Evolutionary conservation across 2,888 invertebrate species (phyloP), one percentile per base, ranked within the genome.

Genomic region (Tenodera sinensis): DNA sequence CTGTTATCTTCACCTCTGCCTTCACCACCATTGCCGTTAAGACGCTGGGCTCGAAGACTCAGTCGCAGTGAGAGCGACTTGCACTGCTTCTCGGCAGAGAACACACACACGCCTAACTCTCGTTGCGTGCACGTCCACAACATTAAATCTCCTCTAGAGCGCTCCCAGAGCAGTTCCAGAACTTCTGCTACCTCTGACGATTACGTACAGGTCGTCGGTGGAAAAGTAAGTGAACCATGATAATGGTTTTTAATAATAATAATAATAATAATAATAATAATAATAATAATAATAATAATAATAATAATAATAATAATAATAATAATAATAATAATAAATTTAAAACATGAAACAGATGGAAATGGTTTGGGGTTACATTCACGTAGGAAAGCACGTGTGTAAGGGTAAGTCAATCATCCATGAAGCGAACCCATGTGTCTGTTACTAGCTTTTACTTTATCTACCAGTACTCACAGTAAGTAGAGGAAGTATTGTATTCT

Each of bases 21-120:
- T 14, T 88, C 90, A 0, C 90, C 90, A 4, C 89, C 90, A 30
- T 89, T 91, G 30, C 84, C 90, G 91, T 27, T 92, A 28, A 90
- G 91, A 82, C 90, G 91, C 83, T 91, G 92, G 9, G 91, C 92
- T 28, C 92, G 93, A 88, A 91, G 94, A 89, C 92, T 94, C 90
- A 94, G 95, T 91, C 93, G 94, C 71, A 94, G 94, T 91, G 94
- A 94, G 91, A 94, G 94, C 15, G 94, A 94, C 91, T 91, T 95
- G 83, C 91, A 91, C 28, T 88, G 84, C 82, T 88, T 82, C 27
- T 30, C 85, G 54, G 30, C 14, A 15, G 47, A 25, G 28, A 30
- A 34, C 12, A 28, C 28, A 28, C 54, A 34, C 12, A 28, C 28
- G 42, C 54, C 30, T 0, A 42, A 34, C 47, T 83, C 83, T 84